Conservation (phyloP, 2,888 invertebrate species). For the Ochropacha duplaris region DNA sequence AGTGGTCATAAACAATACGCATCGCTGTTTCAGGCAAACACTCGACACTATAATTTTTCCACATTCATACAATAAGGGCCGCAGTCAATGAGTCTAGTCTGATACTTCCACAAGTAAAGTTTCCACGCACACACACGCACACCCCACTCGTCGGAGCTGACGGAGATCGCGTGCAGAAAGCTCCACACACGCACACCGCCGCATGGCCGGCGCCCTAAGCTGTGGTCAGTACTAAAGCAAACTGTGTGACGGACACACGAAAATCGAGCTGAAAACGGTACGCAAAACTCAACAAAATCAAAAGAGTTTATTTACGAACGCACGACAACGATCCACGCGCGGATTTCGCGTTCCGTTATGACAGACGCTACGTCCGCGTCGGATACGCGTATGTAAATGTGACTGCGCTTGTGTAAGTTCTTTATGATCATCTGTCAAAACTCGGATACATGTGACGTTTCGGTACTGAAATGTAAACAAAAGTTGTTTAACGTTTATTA, state of each 20-base stretch:
- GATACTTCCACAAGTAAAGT: slow-evolving; percentile 75
- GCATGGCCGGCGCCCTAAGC: slow-evolving; percentile 80
- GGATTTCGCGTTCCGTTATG: slow-evolving; percentile 30
- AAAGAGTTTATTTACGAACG: slow-evolving; percentile 43
- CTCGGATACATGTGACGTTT: slow-evolving; percentile 79
- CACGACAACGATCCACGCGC: slow-evolving; percentile 32
- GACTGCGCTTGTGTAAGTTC: slow-evolving; percentile 68
- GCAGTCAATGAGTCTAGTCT: slow-evolving; percentile 83
- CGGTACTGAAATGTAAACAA: slow-evolving; percentile 79
- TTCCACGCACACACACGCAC: slow-evolving; percentile 68
- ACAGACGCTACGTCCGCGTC: slow-evolving; percentile 42
- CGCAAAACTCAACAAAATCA: slow-evolving; percentile 68
- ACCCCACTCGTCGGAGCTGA: slow-evolving; percentile 74
- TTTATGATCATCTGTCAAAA: slow-evolving; percentile 81
- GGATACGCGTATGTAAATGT: slow-evolving; percentile 70
- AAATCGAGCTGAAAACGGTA: slow-evolving; percentile 79
- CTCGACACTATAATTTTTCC: slow-evolving; percentile 81
- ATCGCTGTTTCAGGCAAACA: slow-evolving; percentile 78
- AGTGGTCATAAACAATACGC: slow-evolving; percentile 75
- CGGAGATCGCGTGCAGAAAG: slow-evolving; percentile 81
- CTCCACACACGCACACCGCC: slow-evolving; percentile 78
- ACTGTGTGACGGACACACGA: slow-evolving; percentile 83
- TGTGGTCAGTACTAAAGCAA: slow-evolving; percentile 83
- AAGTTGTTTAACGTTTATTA: slow-evolving; percentile 58
- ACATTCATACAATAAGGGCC: slow-evolving; percentile 83